These are phyloP conservation scores for Galagoides demidoff DNA, from an alignment of 2,797 vertebrate genomes.

Conservation along the genomic window DNA sequence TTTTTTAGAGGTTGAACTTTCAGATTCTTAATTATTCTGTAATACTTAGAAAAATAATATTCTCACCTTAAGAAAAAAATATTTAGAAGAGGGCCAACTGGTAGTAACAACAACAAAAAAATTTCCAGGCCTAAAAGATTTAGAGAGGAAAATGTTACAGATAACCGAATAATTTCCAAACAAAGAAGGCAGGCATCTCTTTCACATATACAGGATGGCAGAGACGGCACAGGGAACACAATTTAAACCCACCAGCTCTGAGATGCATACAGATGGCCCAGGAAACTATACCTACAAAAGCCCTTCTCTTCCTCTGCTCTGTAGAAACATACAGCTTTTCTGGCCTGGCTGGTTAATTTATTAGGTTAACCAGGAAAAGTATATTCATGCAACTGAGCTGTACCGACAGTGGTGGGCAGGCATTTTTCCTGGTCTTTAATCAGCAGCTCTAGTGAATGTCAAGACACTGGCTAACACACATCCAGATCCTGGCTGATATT, in stretches of 20 bases:
- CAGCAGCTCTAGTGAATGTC: neutral
- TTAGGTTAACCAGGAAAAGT: slow-evolving; percentile 7
- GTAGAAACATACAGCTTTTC: neutral
- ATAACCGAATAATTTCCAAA: slow-evolving; percentile 1
- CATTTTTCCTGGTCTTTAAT: neutral
- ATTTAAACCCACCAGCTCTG: neutral
- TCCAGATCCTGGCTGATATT: neutral
- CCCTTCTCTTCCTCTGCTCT: neutral
- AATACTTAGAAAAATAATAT: slow-evolving; percentile 4
- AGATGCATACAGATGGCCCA: neutral
- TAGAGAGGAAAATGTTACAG: neutral
- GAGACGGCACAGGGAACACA: neutral
- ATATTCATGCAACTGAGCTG: neutral
- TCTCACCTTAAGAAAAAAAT: neutral
- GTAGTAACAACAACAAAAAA: neutral
- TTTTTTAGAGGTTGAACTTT: neutral
- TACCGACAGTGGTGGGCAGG: neutral
- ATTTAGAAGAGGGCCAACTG: neutral
- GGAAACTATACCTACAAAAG: neutral
- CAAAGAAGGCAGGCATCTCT: neutral
- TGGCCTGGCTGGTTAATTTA: neutral
- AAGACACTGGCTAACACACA: neutral
- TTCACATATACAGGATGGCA: neutral
- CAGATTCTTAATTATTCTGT: neutral
- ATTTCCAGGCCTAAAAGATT: neutral